Percentiles rank a stretch among this genome's conserved stretches.
Conservation (phyloP, 2,113 vertebrate genomes). For the Forbesichthys papilliferus region DNA sequence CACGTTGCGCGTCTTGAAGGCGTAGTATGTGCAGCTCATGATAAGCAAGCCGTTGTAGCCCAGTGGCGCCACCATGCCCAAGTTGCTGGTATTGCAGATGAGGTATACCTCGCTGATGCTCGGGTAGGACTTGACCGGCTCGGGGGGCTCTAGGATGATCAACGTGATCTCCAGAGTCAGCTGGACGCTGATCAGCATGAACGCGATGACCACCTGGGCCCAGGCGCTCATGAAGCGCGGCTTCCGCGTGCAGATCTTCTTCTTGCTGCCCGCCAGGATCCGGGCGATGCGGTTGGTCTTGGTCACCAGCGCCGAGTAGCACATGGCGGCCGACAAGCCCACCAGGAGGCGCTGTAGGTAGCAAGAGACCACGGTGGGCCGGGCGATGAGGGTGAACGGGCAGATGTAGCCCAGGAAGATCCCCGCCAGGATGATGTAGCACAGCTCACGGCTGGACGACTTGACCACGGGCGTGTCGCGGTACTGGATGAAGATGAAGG, state of each 20-base stretch:
- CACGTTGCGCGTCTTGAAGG: conserved; percentile 98
- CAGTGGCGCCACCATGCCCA: conserved; percentile 93
- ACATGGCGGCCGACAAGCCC: conserved; percentile 96
- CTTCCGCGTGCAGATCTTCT: conserved; percentile 98
- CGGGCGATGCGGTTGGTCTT: conserved; percentile 98
- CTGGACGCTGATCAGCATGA: conserved; percentile 91
- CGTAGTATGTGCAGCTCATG: conserved; percentile 98
- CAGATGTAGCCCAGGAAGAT: conserved; percentile 97
- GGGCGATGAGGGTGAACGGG: conserved; percentile 94
- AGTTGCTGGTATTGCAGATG: conserved; percentile 97
- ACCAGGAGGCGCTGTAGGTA: conserved; percentile 96
- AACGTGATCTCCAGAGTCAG: conserved; percentile 89
- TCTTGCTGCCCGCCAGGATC: conserved; percentile 97
- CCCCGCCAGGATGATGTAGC: conserved; percentile 96
- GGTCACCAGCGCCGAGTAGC: conserved; percentile 95
- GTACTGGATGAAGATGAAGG: conserved; percentile 96
- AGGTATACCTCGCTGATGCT: conserved; percentile 96
- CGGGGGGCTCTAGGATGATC: conserved; percentile 94
- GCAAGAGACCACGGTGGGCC: conserved; percentile 89
- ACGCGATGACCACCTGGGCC: conserved; percentile 95
- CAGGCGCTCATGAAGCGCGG: conserved; percentile 98
- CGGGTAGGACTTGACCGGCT: conserved; percentile 94
- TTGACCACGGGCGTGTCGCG: conserved; percentile 98
- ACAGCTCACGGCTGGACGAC: conserved; percentile 96
- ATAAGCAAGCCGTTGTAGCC: conserved; percentile 98